Percentiles rank a stretch among this genome's conserved stretches.
phyloP scores from a whole-genome alignment of 64 coral and sea anemone species.

The Montipora sp. region DNA sequence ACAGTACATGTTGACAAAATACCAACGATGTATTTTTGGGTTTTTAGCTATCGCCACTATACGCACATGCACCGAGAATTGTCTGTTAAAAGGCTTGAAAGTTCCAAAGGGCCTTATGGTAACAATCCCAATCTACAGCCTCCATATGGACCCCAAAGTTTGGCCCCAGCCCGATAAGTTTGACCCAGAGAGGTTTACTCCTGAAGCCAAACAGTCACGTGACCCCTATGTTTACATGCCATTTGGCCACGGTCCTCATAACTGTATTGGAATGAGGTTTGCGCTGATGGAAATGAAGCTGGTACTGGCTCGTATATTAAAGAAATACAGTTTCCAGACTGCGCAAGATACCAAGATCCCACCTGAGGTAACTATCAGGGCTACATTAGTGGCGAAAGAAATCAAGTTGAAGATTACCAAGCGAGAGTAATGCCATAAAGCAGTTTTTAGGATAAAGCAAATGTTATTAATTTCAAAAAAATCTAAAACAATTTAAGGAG shows the following conservation, averaged over 20 bases:
- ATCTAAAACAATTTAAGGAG: no score
- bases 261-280: conserved; percentile 70
- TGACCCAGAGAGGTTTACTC: conserved; percentile 53
- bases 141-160: conserved; percentile 47
- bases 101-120: conserved; percentile 24
- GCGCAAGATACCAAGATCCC: conserved; percentile 39
- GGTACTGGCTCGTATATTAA: conserved; percentile 29
- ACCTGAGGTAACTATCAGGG: neutral
- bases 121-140: conserved; percentile 49
- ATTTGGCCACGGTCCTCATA: conserved; percentile 63
- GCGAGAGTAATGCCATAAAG: neutral
- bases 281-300: conserved; percentile 64
- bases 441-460: neutral
- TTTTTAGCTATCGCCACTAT: conserved; percentile 1
- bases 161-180: conserved; percentile 58
- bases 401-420: conserved; percentile 7
- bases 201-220: conserved; percentile 59
- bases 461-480: no score
- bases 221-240: conserved; percentile 48
- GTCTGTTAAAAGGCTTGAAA: conserved; percentile 35
- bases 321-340: conserved; percentile 27
- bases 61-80: conserved; percentile 25
- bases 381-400: neutral
- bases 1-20: no score
- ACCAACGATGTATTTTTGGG: neutral